phyloP scores from a whole-genome alignment of 2,888 invertebrate genomes.

The Neelides folsomi region DNA sequence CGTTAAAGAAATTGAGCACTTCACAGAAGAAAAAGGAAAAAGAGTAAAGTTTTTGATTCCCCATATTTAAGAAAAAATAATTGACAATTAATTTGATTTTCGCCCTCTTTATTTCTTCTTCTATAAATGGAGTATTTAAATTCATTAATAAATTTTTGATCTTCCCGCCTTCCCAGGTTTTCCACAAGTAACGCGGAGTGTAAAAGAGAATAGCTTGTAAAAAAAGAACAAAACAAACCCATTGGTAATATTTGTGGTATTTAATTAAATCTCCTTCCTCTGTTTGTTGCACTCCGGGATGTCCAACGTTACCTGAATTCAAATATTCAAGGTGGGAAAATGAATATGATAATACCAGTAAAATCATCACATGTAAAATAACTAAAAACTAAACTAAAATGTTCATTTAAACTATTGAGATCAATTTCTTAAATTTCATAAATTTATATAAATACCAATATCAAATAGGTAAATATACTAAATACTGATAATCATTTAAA shows the following conservation, averaged over 20 bases:
- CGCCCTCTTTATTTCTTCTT: constrained; percentile 46
- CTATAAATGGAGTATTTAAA: constrained; percentile 47
- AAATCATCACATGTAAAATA: too few relatives aligned
- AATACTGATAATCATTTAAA: too few relatives aligned
- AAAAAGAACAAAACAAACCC: constrained; percentile 55
- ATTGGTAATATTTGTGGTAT: constrained; percentile 45
- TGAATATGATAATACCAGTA: too few relatives aligned
- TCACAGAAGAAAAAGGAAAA: constrained; percentile 57
- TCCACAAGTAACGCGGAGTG: constrained; percentile 55
- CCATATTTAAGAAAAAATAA: constrained; percentile 47
- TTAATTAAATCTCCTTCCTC: background rate
- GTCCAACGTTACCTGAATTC: background rate
- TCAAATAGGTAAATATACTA: too few relatives aligned
- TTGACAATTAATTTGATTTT: constrained; percentile 46
- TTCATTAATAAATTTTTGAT: constrained; percentile 47
- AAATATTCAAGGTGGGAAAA: too few relatives aligned
- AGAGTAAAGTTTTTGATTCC: constrained; percentile 51
- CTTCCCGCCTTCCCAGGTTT: constrained; percentile 54
- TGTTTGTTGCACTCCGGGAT: constrained; percentile 26
- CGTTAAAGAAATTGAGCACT: constrained; percentile 56
- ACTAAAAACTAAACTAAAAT: too few relatives aligned
- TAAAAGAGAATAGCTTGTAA: constrained; percentile 56
- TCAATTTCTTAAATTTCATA: too few relatives aligned
- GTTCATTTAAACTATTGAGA: too few relatives aligned
- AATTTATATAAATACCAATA: too few relatives aligned